Percentiles rank a stretch among this genome's conserved stretches.
Evolutionary conservation across 1,140 invertebrate species (phyloP).

Genomic region (Daktulosphaira vitifoliae): DNA sequence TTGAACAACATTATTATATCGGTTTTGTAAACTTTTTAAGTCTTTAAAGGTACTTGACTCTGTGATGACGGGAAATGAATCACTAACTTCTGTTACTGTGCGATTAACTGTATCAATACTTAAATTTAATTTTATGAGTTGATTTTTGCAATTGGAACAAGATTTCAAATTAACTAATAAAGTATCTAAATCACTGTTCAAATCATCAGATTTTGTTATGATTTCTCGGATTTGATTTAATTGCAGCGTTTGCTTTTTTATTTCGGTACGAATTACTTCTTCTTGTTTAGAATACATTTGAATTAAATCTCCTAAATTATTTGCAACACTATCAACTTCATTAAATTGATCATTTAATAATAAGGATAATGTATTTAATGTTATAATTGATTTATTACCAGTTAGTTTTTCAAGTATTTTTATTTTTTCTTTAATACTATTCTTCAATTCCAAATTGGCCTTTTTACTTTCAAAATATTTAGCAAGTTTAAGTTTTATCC

Average conservation of each 20-base stretch:
- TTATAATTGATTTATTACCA: conserved; percentile 58
- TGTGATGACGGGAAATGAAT: conserved; percentile 67
- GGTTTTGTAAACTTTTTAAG: conserved; percentile 63
- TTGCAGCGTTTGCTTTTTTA: conserved; percentile 59
- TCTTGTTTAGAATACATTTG: conserved; percentile 64
- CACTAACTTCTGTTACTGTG: conserved; percentile 60
- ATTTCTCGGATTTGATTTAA: conserved; percentile 71
- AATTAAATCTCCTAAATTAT: conserved; percentile 63
- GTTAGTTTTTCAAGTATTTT: conserved; percentile 72
- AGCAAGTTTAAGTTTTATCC: conserved; percentile 61
- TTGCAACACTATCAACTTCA: conserved; percentile 60
- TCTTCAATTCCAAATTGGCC: conserved; percentile 61
- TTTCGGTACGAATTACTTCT: conserved; percentile 56
- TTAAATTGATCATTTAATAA: conserved; percentile 69
- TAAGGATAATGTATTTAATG: conserved; percentile 57
- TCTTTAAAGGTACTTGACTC: conserved; percentile 67
- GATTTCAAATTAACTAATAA: conserved; percentile 64
- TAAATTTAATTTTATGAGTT: conserved; percentile 52
- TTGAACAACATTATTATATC: conserved; percentile 60
- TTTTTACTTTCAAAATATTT: conserved; percentile 82
- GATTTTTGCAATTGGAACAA: conserved; percentile 47
- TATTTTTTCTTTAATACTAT: conserved; percentile 67
- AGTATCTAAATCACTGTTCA: conserved; percentile 76
- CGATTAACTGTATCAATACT: conserved; percentile 59
- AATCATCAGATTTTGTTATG: conserved; percentile 82